Percentiles rank a stretch among this genome's conserved stretches.
phyloP scores from a whole-genome alignment of 1,140 invertebrate genomes.

The Hyposmocoma kahamanoa region DNA sequence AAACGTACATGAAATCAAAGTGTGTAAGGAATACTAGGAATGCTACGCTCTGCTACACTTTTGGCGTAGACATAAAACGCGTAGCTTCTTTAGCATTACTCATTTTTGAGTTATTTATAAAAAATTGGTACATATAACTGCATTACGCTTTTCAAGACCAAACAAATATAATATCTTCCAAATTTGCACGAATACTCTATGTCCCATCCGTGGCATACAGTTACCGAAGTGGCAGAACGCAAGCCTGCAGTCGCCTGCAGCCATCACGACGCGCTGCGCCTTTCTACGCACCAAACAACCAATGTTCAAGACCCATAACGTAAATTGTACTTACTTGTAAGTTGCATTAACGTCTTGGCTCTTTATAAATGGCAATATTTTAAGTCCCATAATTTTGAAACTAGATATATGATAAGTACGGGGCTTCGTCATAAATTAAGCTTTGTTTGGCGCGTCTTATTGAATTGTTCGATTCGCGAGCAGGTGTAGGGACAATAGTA shows the following conservation, averaged over 20 bases:
- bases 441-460: constrained; percentile 38
- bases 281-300: constrained; percentile 32
- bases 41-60: too few species aligned
- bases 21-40: too few species aligned
- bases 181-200: constrained; percentile 27
- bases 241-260: constrained; percentile 39
- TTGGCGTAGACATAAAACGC: too few species aligned
- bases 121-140: too few species aligned
- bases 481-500: background rate
- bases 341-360: too few species aligned
- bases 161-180: too few species aligned
- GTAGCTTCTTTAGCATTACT: too few species aligned
- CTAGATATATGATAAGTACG: background rate
- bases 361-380: background rate
- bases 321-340: too few species aligned
- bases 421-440: background rate
- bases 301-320: too few species aligned
- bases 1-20: too few species aligned
- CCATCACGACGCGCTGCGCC: constrained; percentile 42
- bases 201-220: constrained; percentile 30
- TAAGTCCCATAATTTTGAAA: background rate
- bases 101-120: too few species aligned
- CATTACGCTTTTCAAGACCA: too few species aligned
- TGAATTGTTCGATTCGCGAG: background rate
- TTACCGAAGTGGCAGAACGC: constrained; percentile 63